Conservation (phyloP, 2,888 invertebrate species). For the Rapana venosa region DNA sequence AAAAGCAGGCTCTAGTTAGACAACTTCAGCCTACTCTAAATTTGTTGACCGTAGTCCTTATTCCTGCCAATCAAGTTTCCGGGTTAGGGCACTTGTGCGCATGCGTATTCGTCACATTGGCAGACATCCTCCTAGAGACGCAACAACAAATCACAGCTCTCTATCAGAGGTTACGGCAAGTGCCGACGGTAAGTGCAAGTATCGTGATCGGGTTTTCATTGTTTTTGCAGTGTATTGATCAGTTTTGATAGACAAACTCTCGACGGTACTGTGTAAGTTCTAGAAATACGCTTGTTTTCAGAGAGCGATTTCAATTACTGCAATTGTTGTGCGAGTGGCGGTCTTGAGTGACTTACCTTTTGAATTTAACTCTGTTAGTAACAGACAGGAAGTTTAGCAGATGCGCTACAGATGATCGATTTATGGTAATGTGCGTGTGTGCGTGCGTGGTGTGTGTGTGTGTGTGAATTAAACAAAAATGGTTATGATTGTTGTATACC, state of each 20-base stretch:
- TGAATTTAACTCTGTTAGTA: too few species aligned
- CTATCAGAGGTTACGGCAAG: not conserved
- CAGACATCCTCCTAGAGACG: slow-evolving; percentile 22
- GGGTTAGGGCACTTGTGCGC: not conserved
- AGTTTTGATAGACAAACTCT: too few species aligned
- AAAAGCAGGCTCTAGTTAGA: not conserved
- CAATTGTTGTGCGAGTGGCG: too few species aligned
- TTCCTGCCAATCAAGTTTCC: not conserved
- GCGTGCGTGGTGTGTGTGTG: slow-evolving; percentile 17
- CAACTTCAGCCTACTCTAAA: too few species aligned
- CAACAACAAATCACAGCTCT: slow-evolving; percentile 17
- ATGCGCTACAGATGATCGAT: too few species aligned
- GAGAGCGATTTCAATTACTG: too few species aligned
- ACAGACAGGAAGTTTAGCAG: too few species aligned
- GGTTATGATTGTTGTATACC: not conserved
- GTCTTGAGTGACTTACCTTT: too few species aligned
- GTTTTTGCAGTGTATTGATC: too few species aligned
- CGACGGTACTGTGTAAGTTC: too few species aligned
- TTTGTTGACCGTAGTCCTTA: too few species aligned
- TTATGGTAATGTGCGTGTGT: not conserved
- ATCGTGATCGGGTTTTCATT: not conserved
- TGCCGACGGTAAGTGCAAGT: not conserved
- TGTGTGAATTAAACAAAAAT: not conserved
- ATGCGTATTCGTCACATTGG: not conserved
- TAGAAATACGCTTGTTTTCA: too few species aligned